These are phyloP conservation scores for Caenorhabditis panamensis DNA, from an alignment of 2,888 invertebrate genomes.

Conservation along the genomic window DNA sequence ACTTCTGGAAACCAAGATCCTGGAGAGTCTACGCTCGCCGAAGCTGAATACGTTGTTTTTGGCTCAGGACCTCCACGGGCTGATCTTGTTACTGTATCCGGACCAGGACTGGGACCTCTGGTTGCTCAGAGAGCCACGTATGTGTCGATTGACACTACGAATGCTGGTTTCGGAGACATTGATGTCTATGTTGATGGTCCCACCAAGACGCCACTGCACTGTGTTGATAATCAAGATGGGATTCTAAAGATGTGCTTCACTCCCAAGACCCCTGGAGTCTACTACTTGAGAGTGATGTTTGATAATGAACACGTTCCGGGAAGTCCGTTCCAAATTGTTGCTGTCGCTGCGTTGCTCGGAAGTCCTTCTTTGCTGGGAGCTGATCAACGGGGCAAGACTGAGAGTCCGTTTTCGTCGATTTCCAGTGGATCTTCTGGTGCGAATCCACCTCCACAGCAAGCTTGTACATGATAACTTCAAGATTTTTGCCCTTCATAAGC, in stretches of 20 bases:
- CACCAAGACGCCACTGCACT: conserved; percentile 90
- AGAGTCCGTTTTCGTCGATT: conserved; percentile 68
- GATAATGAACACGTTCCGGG: conserved; percentile 81
- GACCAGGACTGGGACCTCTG: conserved; percentile 74
- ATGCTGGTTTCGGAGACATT: conserved; percentile 76
- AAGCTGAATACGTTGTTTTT: conserved; percentile 73
- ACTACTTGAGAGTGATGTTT: conserved; percentile 93
- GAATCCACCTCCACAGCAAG: conserved; percentile 49
- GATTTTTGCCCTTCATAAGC: conserved; percentile 9
- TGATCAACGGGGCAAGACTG: conserved; percentile 62
- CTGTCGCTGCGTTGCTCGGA: conserved; percentile 63
- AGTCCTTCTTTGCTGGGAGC: conserved; percentile 49
- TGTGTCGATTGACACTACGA: conserved; percentile 72
- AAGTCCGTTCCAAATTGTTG: conserved; percentile 72
- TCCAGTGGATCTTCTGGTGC: conserved; percentile 64
- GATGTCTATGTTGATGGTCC: conserved; percentile 85
- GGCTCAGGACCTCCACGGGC: conserved; percentile 72
- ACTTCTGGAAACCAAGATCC: background rate
- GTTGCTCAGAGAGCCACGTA: conserved; percentile 66
- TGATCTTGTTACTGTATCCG: conserved; percentile 71
- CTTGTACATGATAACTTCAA: conserved; percentile 40
- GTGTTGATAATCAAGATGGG: conserved; percentile 93
- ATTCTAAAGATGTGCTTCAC: conserved; percentile 95
- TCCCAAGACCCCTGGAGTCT: conserved; percentile 97
- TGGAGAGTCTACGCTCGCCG: conserved; percentile 53